Evolutionary conservation across 2,888 invertebrate species (phyloP), one percentile per base, ranked within the genome.

Genomic region (Clostera curtula): DNA sequence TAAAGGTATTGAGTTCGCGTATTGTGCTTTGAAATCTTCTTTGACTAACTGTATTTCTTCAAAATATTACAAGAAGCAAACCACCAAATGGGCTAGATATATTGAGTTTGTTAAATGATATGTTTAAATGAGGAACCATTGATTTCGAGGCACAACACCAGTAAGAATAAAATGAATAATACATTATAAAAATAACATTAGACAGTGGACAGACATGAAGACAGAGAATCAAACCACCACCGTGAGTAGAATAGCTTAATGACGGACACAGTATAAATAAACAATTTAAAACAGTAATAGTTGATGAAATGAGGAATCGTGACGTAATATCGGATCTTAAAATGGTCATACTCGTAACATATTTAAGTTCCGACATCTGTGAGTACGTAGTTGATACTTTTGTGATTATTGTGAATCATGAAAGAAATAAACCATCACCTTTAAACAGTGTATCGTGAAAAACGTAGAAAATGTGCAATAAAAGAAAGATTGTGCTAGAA

Each of bases 151-250:
- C 36, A 36, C 30, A 26, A 15, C 15, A 33, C 34, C 36, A 46
- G 41, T 26, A 35, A 25, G 26, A 19, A 27, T 31, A 31, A 39
- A 34, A 48, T 32, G 33, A 36, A 25, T 31, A 36, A 29, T 40
- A 25, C 31, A 29, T 16, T 12, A 33, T 33, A 37, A 34, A 12
- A 52, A 46, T 49, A 47, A 49, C 34, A 44, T 50, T 45, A 52
- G 41, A 55, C 35, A 48, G 44, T 36, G 61, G 52, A 57, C 52
- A 66, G 59, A 68, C 53, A 58, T 53, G 50, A 55, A 56, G 53
- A 43, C 33, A 63, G 52, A 71, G 76, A 79, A 82, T 80, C 82
- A 80, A 82, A 82, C 82, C 82, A 73, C 74, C 82, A 83, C 82
- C 82, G 64, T 73, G 72, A 74, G 60, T 64, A n/a, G n/a, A n/a